Base-by-base conservation (phyloP, 2,113 vertebrate species). In the Chloebia gouldiae region DNA sequence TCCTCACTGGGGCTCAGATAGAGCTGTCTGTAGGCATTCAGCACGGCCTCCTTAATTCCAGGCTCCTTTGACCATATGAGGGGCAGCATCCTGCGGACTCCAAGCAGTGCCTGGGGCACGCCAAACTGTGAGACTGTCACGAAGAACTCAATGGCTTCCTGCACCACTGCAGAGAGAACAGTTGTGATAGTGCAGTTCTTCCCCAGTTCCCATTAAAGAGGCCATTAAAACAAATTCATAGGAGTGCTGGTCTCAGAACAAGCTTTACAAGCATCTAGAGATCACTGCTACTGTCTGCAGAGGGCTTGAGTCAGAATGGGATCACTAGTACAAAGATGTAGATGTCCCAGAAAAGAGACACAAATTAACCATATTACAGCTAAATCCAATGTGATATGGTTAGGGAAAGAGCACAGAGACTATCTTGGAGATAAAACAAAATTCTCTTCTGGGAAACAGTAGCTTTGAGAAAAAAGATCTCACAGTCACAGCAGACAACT, bases 141-240 rank as follows among this genome's bases (percentile, higher is more conserved):
- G 75, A 99, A 99, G 97, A 99, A 99, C 95, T 99, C 98, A 86
- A 99, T 98, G 13, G 98, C 98, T 97, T 99, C 99, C 96, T 99
- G 99, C 35, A 99, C 99, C 96, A 99, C 99, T 99, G 95, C 53
- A 66, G 81, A 56, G 53, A 96, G 45, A 96, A 54, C 59, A 51
- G 53, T 20, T 78, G 23, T 1, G 4, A 93, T 61, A 97, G 42
- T 37, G 31, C 30, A 44, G 51, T 37, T 37, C 23, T n/a, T 81
- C 44, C 37, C 63, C 35, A 23, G 23, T 14, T 35, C 13, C 19
- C 42, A 37, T 25, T 28, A 40, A 22, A 63, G 19, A 71, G 18
- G 13, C 44, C 47, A 61, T 33, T 56, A 37, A 81, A 79, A 93
- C 23, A 65, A 50, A 68, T 44, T 37, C 51, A 51, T 5, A 44